Conservation (phyloP, 2,888 invertebrate species). For the Glyphotaelius pellucidus region DNA sequence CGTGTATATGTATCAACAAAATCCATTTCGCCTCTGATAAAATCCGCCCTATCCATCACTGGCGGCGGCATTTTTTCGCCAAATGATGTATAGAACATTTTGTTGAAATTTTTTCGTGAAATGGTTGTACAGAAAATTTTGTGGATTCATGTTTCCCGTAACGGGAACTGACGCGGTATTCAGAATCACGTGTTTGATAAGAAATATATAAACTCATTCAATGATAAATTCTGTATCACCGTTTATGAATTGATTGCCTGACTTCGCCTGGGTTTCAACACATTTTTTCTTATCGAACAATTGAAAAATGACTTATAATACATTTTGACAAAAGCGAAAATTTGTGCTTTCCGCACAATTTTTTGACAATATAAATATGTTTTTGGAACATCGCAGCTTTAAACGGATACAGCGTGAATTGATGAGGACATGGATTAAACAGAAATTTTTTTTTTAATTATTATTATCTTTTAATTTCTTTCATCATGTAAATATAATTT, state of each 20-base stretch:
- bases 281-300: background rate
- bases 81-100: slow-evolving; percentile 41
- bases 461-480: too few species aligned
- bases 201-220: background rate
- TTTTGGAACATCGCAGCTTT: too few species aligned
- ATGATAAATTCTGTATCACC: background rate
- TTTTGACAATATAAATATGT: too few species aligned
- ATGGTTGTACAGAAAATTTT: background rate
- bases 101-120: slow-evolving; percentile 3
- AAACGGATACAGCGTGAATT: too few species aligned
- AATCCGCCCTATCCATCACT: slow-evolving; percentile 32
- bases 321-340: too few species aligned
- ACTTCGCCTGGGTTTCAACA: background rate
- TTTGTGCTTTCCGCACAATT: too few species aligned
- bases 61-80: slow-evolving; percentile 11
- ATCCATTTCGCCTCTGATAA: slow-evolving; percentile 41
- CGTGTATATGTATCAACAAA: slow-evolving; percentile 49
- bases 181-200: background rate
- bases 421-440: too few species aligned
- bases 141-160: background rate
- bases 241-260: background rate
- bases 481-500: too few species aligned
- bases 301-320: background rate
- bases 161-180: background rate
- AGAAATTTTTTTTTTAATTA: too few species aligned